A percentile compares a stretch with the other conserved stretches of the same genome.
Conservation (phyloP, 1,140 invertebrate species). For the Camponotus floridanus region DNA sequence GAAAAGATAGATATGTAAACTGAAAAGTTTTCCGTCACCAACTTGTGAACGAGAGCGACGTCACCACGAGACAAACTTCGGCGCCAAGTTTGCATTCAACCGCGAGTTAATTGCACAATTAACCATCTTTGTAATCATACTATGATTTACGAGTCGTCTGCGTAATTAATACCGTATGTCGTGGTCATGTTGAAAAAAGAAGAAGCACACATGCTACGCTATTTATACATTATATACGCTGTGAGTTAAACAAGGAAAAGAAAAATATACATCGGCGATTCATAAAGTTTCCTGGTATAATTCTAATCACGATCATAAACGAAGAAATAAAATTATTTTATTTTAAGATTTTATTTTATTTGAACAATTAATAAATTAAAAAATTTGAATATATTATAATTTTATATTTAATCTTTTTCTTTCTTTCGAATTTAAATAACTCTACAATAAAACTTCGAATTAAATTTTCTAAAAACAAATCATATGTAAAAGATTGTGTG, state of each 20-base stretch:
- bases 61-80: conserved; percentile 15
- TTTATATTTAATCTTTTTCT: no score
- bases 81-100: background rate
- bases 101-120: conserved; percentile 56
- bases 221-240: conserved; percentile 7
- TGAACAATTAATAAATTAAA: no score
- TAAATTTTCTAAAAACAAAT: background rate
- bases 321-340: conserved; percentile 16
- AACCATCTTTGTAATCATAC: conserved; percentile 41
- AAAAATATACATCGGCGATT: background rate
- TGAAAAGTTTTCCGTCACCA: background rate
- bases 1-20: conserved; percentile 19
- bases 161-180: conserved; percentile 42
- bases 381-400: no score
- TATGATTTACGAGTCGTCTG: conserved; percentile 48
- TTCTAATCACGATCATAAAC: background rate
- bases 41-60: background rate
- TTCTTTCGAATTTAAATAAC: conserved; percentile 2
- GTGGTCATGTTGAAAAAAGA: background rate
- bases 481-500: background rate
- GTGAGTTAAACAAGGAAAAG: background rate
- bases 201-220: conserved; percentile 14
- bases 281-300: background rate
- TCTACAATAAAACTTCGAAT: background rate
- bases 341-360: background rate